Percentiles rank a stretch among this genome's conserved stretches.
Conservation (phyloP, 1,140 invertebrate species). For the Lepidostoma basale region DNA sequence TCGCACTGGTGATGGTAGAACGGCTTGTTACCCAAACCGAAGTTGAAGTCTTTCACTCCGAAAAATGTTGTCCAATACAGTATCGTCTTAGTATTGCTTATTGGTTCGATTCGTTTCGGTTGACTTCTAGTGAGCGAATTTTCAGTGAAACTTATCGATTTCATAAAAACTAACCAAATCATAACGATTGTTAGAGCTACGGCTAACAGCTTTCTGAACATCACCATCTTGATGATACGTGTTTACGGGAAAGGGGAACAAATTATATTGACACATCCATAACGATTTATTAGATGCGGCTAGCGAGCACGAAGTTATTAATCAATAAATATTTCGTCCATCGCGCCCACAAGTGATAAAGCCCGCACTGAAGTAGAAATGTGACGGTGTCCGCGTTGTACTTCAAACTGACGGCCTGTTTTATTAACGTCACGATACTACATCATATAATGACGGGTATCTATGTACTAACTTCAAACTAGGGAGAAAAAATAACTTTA, state of each 20-base stretch:
- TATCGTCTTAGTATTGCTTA: conserved; percentile 16
- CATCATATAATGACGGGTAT: no score
- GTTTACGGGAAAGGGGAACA: not conserved
- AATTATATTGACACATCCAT: no score
- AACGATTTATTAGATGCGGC: no score
- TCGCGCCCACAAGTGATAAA: no score
- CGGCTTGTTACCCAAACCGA: conserved; percentile 30
- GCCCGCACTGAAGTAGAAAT: no score
- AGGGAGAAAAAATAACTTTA: no score
- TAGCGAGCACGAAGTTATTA: no score
- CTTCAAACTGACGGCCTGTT: no score
- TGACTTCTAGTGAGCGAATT: not conserved
- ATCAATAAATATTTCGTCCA: no score
- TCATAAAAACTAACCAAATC: not conserved
- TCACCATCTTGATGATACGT: not conserved
- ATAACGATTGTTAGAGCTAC: not conserved
- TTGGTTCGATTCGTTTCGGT: not conserved
- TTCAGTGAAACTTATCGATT: not conserved
- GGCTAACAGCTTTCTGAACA: not conserved
- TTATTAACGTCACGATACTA: no score
- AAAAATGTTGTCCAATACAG: conserved; percentile 39
- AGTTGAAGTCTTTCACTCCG: conserved; percentile 19
- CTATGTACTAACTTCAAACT: no score
- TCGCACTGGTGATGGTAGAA: conserved; percentile 31
- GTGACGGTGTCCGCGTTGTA: no score